Evolutionary conservation across 2,113 vertebrate genomes (phyloP).

Genomic region (Lynx canadensis): DNA sequence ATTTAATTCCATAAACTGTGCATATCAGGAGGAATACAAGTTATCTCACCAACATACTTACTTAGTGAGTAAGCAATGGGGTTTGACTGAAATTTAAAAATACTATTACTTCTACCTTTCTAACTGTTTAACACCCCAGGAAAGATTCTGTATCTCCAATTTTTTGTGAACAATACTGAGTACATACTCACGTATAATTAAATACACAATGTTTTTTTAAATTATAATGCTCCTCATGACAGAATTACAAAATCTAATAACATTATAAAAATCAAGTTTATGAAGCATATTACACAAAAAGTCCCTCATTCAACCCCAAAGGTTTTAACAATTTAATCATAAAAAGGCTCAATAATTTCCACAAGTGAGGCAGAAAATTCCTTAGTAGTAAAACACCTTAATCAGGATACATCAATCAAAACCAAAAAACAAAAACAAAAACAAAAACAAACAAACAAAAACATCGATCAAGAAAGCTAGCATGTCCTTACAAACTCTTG

Average conservation of each 20-base stretch:
- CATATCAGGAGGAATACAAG: not conserved
- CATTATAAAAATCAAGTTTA: not conserved
- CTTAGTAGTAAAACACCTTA: not conserved
- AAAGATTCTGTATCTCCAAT: not conserved
- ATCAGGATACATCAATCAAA: not conserved
- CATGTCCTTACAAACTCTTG: not conserved
- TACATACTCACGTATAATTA: not conserved
- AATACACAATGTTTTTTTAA: not conserved
- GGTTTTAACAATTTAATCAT: not conserved
- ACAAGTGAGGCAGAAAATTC: not conserved
- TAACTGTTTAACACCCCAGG: not conserved
- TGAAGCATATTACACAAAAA: not conserved
- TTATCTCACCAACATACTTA: not conserved
- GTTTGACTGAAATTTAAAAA: not conserved
- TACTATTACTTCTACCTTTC: not conserved
- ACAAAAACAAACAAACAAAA: no score
- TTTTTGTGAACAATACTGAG: slow-evolving; percentile 10
- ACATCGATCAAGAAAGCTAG: not conserved
- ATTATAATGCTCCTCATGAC: not conserved
- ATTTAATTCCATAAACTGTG: not conserved
- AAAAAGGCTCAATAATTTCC: not conserved
- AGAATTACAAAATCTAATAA: not conserved
- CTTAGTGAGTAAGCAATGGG: not conserved
- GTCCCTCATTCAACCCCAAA: not conserved
- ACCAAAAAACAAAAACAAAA: no score